phyloP scores from a whole-genome alignment of 2,113 vertebrate genomes.

The Notothenia rossii region DNA sequence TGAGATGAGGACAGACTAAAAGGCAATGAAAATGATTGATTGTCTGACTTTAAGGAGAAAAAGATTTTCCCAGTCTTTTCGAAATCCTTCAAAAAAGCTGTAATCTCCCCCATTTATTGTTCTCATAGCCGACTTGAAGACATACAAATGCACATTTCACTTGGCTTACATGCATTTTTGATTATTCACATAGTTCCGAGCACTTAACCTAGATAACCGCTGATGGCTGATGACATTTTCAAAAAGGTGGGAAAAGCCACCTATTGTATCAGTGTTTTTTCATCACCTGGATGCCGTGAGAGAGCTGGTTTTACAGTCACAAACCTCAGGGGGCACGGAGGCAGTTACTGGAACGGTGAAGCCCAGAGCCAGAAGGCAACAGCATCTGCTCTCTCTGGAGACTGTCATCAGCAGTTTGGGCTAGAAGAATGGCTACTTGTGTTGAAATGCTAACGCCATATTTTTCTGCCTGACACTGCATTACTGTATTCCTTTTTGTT shows the following conservation, averaged over 20 bases:
- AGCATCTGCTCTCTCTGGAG: slow-evolving; percentile 79
- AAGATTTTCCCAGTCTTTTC: slow-evolving; percentile 38
- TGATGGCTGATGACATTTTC: slow-evolving; percentile 57
- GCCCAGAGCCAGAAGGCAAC: slow-evolving; percentile 77
- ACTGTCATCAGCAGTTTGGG: slow-evolving; percentile 76
- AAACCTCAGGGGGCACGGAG: slow-evolving; percentile 71
- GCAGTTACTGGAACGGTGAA: slow-evolving; percentile 74
- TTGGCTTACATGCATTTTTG: slow-evolving; percentile 24
- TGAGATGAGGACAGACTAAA: slow-evolving; percentile 37
- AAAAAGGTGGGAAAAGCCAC: slow-evolving; percentile 44
- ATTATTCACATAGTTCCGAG: slow-evolving; percentile 43
- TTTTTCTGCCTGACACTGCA: slow-evolving; percentile 39
- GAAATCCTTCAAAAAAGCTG: slow-evolving; percentile 31
- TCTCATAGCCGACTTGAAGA: slow-evolving; percentile 36
- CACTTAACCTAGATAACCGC: slow-evolving; percentile 47
- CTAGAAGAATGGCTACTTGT: slow-evolving; percentile 69
- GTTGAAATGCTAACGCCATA: slow-evolving; percentile 51
- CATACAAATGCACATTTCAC: slow-evolving; percentile 17
- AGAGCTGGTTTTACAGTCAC: slow-evolving; percentile 63
- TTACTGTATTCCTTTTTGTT: slow-evolving; percentile 46
- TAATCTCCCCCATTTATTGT: slow-evolving; percentile 42
- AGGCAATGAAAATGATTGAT: slow-evolving; percentile 59
- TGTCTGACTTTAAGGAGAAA: slow-evolving; percentile 44
- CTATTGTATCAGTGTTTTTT: slow-evolving; percentile 53
- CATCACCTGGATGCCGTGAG: slow-evolving; percentile 62